Evolutionary conservation across 2,797 vertebrate genomes (phyloP).

Genomic region (Myotis daubentonii): DNA sequence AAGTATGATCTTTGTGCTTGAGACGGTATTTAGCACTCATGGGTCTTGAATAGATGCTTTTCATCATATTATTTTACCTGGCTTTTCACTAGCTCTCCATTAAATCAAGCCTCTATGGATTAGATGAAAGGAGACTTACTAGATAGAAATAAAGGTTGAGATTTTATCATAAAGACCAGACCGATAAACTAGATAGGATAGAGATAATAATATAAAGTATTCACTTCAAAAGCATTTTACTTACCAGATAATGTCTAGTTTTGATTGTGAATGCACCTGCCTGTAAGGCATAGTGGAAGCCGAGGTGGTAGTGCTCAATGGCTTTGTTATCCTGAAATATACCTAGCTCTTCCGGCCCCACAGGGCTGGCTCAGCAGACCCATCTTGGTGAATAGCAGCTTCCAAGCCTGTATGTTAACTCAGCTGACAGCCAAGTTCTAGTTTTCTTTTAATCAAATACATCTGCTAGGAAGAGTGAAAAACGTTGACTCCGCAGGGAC

Average conservation of each 20-base stretch:
- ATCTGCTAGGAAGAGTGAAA: neutral
- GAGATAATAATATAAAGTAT: neutral
- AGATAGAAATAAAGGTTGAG: constrained; percentile 16
- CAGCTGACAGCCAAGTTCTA: neutral
- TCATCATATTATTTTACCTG: neutral
- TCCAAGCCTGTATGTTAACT: neutral
- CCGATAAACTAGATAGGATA: neutral
- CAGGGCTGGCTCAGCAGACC: neutral
- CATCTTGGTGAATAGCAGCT: neutral
- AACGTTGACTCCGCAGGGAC: neutral
- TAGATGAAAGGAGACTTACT: constrained; percentile 35
- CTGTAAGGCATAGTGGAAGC: too few relatives aligned
- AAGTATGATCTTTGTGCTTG: neutral
- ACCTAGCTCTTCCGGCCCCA: neutral
- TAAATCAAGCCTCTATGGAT: neutral
- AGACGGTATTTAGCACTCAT: neutral
- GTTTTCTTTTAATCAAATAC: neutral
- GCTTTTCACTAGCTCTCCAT: neutral
- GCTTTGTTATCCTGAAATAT: neutral
- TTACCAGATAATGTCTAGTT: neutral
- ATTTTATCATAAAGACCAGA: constrained; percentile 21
- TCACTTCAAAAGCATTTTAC: neutral
- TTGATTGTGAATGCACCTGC: neutral
- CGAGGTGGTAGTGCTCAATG: neutral
- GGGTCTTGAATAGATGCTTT: neutral